phyloP scores from a whole-genome alignment of 2,888 invertebrate genomes.

The Nysson spinosus region DNA sequence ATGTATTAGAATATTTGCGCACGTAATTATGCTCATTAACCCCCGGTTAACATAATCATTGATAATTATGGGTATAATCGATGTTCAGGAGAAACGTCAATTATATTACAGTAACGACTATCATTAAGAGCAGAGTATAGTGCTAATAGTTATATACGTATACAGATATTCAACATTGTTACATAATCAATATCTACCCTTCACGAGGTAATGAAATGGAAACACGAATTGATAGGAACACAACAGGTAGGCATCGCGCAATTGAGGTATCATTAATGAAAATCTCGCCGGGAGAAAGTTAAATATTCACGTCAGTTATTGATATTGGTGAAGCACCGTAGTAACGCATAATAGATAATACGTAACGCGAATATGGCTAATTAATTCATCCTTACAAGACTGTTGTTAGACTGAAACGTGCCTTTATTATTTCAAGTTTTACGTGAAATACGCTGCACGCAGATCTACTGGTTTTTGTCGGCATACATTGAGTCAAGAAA shows the following conservation, averaged over 20 bases:
- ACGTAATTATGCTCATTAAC: too few relatives aligned
- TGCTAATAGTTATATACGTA: too few relatives aligned
- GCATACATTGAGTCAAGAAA: too few relatives aligned
- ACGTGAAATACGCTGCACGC: conserved; percentile 8
- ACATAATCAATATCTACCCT: background rate
- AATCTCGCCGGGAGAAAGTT: conserved; percentile 16
- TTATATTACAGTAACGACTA: too few relatives aligned
- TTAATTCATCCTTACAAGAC: conserved; percentile 22
- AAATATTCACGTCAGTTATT: conserved; percentile 10
- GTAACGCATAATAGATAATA: conserved; percentile 23
- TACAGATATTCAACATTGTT: too few relatives aligned
- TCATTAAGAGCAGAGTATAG: too few relatives aligned
- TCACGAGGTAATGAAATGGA: background rate
- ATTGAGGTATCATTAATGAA: conserved; percentile 28
- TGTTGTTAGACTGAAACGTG: conserved; percentile 15
- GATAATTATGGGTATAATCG: too few relatives aligned
- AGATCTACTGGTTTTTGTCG: conserved; percentile 18
- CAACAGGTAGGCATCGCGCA: too few relatives aligned
- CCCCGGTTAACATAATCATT: too few relatives aligned
- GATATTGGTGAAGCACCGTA: conserved; percentile 6
- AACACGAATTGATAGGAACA: conserved; percentile 23
- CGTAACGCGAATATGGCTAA: conserved; percentile 31
- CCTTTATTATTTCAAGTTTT: conserved; percentile 31
- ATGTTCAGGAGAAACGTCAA: too few relatives aligned
- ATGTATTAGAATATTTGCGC: too few relatives aligned